Evolutionary conservation across 2,797 vertebrate genomes (phyloP), one percentile per base, ranked within the genome.

Genomic region (Cynodonichthys magdalenae): DNA sequence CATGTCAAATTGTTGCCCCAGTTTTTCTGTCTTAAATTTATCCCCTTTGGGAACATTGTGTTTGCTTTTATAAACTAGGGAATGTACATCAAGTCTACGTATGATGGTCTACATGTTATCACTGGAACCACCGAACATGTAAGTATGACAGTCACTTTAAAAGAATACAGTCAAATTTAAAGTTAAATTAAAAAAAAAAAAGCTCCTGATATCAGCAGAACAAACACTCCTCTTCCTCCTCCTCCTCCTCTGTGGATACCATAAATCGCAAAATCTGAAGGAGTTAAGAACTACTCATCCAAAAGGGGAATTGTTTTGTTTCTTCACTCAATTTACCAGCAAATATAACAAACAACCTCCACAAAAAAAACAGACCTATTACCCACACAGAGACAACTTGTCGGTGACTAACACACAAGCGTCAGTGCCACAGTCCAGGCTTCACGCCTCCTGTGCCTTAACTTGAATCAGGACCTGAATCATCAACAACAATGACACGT

Each of bases 41-140:
- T 64, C 48, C 59, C 53, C 74, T 54, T 62, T 63, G 59, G 53
- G 42, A 66, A 36, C 50, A 53, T 61, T 56, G 1, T 66, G 6
- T 50, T 79, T 76, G 24, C 66, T 20, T 45, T 74, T 76, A 15
- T 15, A 0, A 17, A 29, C 10, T 14, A 98, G 96, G 96, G 96
- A 74, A 98, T 98, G 95, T 98, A 98, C 87, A 98, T 98, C 86
- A 98, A 98, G 81, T 98, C 96, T 17, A 98, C 96, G 14, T 98
- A 98, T 1, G 96, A 98, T 56, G 96, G 96, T 49, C 81, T 98
- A 50, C 96, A 98, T 49, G 94, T 98, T 86, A 96, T 98, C 85
- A 98, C 96, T 10, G 96, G 96, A 84, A 98, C 96, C 81, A 98
- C 96, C 66, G 96, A 98, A 89, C 93, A 97, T 0, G 96, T 98